A percentile compares a stretch with the other conserved stretches of the same genome.
Evolutionary conservation across 92 coral and sea anemone species (phyloP).

Genomic region (Siderastrea radians): DNA sequence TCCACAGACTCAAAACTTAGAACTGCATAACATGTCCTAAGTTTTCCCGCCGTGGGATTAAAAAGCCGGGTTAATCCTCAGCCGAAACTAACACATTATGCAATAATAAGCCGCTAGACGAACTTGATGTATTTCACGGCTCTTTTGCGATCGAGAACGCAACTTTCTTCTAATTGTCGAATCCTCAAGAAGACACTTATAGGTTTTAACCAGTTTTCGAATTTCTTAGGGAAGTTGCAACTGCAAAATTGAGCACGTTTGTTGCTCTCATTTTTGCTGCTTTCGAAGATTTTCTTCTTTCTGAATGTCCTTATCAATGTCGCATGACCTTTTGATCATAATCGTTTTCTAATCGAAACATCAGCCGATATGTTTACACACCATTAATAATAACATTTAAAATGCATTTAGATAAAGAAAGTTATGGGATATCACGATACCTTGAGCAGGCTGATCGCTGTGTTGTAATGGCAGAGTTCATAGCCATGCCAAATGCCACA

Average conservation of each 20-base stretch:
- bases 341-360: constrained; percentile 25
- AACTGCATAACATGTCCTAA: not conserved
- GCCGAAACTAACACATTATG: not conserved
- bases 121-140: constrained; percentile 23
- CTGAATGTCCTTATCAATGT: not conserved
- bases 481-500: not conserved
- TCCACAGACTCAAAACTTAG: not conserved
- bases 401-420: not conserved
- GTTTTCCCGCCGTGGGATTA: not conserved
- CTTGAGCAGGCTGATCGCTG: not conserved
- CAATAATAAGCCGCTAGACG: not conserved
- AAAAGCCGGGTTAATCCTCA: not conserved
- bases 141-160: too few relatives aligned
- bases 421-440: constrained; percentile 5
- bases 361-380: constrained; percentile 3
- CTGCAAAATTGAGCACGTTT: too few relatives aligned
- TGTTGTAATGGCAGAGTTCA: not conserved
- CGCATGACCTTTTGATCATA: constrained; percentile 9
- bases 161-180: too few relatives aligned
- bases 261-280: too few relatives aligned
- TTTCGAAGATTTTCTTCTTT: not conserved
- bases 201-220: too few relatives aligned
- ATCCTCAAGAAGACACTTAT: too few relatives aligned
- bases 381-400: constrained; percentile 16
- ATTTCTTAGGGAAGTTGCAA: too few relatives aligned